Conservation (phyloP, 2,113 vertebrate species). For the Oryctolagus cuniculus region DNA sequence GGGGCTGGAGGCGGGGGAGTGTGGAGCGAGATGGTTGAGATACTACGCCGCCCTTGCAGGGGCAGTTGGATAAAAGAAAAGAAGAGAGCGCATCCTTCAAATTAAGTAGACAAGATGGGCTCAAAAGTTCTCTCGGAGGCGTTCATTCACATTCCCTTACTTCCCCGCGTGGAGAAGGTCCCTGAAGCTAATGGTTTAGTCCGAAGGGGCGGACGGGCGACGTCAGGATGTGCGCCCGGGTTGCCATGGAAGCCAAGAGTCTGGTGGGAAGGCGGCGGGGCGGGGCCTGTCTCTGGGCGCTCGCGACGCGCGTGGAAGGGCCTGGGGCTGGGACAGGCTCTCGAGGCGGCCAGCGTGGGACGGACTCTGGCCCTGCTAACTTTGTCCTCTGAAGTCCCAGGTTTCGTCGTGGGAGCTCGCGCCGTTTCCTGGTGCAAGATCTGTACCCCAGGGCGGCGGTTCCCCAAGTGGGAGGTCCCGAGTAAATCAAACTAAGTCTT, state of each 20-base stretch:
- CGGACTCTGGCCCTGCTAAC: neutral
- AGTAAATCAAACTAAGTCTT: neutral
- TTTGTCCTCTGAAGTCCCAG: neutral
- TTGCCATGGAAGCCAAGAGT: conserved; percentile 46
- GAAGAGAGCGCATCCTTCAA: accelerated
- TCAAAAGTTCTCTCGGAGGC: accelerated
- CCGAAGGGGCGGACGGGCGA: neutral
- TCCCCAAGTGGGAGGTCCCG: neutral
- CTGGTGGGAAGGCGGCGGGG: accelerated
- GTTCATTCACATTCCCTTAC: accelerated
- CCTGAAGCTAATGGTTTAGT: conserved; percentile 24
- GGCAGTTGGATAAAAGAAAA: accelerated
- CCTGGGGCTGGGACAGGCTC: accelerated
- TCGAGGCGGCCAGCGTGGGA: accelerated
- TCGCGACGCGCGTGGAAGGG: accelerated
- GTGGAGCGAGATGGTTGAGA: accelerated
- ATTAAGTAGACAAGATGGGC: accelerated
- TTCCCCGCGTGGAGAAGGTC: accelerated
- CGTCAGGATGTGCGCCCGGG: neutral
- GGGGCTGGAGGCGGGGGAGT: accelerated
- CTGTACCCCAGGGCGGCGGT: neutral
- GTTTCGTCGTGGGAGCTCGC: neutral
- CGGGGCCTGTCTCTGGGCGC: neutral
- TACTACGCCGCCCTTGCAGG: accelerated
- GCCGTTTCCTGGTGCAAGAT: neutral